Evolutionary conservation across 2,113 vertebrate species (phyloP).

Genomic region (Brevimyrus niger): DNA sequence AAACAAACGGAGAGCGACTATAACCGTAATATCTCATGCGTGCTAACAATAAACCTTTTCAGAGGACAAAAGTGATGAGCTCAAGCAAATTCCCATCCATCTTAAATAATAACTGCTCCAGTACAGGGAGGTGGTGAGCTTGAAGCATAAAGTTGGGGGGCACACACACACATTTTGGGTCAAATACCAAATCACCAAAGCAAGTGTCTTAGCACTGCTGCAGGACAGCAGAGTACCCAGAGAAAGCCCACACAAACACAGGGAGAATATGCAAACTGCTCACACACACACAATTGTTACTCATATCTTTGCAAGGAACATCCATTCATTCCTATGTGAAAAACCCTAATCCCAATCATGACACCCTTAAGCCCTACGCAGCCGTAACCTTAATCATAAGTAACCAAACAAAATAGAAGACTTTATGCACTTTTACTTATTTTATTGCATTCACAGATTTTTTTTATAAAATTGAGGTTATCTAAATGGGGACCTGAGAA

Average conservation of each 20-base stretch:
- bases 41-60: neutral
- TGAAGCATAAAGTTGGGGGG: neutral
- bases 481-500: no score
- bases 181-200: neutral
- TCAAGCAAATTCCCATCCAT: neutral
- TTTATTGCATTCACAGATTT: no score
- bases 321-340: no score
- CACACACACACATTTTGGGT: neutral
- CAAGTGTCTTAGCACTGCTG: neutral
- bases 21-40: neutral
- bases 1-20: neutral
- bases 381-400: no score
- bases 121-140: neutral
- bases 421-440: no score
- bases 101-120: neutral
- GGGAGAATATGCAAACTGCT: no score
- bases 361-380: no score
- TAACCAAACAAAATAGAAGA: no score
- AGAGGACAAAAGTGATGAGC: neutral
- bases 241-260: neutral
- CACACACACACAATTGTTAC: no score
- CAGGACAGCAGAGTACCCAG: neutral
- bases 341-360: no score
- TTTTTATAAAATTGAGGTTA: no score
- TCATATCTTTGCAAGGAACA: no score